These are phyloP conservation scores for Hyla sarda DNA, from an alignment of 2,113 vertebrate species.

Conservation along the genomic window DNA sequence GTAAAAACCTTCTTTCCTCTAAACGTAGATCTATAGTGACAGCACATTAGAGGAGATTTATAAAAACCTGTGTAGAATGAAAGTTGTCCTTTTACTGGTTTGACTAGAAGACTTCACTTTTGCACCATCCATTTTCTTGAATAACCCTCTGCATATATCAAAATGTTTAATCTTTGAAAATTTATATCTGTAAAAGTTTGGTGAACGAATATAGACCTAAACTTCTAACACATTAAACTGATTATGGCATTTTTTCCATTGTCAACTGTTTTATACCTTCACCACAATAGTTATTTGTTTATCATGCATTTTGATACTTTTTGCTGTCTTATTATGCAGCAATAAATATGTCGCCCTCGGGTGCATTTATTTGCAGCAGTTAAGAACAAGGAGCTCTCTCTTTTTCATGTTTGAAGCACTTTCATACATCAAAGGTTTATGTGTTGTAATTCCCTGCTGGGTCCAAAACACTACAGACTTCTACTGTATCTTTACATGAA, in stretches of 20 bases:
- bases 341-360: constrained; percentile 41
- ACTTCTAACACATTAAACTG: background rate
- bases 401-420: constrained; percentile 30
- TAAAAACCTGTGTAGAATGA: too few species aligned
- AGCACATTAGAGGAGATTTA: too few species aligned
- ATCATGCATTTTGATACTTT: background rate
- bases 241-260: constrained; percentile 1
- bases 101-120: too few species aligned
- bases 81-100: too few species aligned
- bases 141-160: too few species aligned
- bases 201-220: background rate
- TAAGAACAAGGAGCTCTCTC: constrained; percentile 43
- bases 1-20: too few species aligned
- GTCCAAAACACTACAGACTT: constrained; percentile 26
- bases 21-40: too few species aligned
- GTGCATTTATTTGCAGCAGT: constrained; percentile 43
- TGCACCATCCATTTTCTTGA: too few species aligned
- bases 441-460: constrained; percentile 38
- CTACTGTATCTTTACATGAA: constrained; percentile 2
- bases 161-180: background rate
- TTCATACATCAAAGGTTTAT: constrained; percentile 39
- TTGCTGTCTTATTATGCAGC: constrained; percentile 25
- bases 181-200: background rate
- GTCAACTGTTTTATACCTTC: constrained; percentile 26
- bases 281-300: background rate